A percentile compares a stretch with the other conserved stretches of the same genome.
Conservation (phyloP, 2,797 vertebrate genomes). For the Pteronotus mesoamericanus region DNA sequence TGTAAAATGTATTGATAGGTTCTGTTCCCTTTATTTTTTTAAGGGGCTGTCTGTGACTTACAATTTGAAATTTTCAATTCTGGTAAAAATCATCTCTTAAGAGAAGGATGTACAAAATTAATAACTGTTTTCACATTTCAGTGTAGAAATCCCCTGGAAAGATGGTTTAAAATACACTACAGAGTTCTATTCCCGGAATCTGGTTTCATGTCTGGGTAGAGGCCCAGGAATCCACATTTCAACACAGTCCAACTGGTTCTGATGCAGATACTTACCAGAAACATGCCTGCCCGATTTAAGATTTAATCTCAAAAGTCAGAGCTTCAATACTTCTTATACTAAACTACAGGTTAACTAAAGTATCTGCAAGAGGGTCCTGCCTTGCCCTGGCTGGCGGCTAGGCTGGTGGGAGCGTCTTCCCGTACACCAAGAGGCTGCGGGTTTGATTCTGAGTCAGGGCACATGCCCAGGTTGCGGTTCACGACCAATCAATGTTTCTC, state of each 20-base stretch:
- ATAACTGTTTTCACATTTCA: neutral
- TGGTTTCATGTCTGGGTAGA: neutral
- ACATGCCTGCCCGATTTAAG: neutral
- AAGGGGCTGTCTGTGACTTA: neutral
- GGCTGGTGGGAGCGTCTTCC: neutral
- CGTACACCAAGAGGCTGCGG: neutral
- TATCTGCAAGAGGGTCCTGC: neutral
- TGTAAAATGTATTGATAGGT: neutral
- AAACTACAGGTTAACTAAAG: neutral
- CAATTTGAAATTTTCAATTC: neutral
- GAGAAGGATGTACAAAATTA: neutral
- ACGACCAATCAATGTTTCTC: neutral
- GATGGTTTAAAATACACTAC: neutral
- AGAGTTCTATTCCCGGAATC: neutral
- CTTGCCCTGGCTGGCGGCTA: neutral
- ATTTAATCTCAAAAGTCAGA: conserved; percentile 12
- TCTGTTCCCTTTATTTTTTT: neutral
- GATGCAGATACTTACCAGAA: neutral
- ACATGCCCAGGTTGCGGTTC: neutral
- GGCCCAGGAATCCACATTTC: neutral
- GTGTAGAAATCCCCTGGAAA: neutral
- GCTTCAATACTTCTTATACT: neutral
- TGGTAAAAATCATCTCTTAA: neutral
- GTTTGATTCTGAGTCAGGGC: neutral
- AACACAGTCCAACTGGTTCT: neutral